Percentiles rank a stretch among this genome's conserved stretches.
Evolutionary conservation across 2,888 invertebrate species (phyloP).

Genomic region (Sarcophaga caerulescens): DNA sequence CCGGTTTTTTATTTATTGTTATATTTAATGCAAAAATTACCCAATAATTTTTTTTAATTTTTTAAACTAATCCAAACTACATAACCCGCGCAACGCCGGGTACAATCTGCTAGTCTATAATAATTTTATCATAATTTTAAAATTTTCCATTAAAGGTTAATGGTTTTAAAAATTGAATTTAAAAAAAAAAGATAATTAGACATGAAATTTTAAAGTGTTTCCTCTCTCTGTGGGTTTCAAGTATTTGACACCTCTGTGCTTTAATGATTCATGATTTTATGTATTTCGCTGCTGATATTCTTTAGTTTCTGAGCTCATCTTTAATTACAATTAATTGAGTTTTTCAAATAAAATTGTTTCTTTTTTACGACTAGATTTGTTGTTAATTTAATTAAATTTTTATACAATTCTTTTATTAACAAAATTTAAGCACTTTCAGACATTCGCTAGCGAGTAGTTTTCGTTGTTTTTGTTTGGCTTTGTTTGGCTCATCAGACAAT

Average conservation of each 20-base stretch:
- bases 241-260: not conserved
- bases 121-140: no score
- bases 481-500: not conserved
- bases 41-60: no score
- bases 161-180: no score
- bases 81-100: no score
- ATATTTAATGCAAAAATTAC: no score
- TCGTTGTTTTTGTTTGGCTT: not conserved
- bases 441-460: not conserved
- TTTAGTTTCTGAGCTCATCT: constrained; percentile 48
- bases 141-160: no score
- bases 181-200: no score
- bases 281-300: not conserved
- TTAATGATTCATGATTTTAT: constrained; percentile 33
- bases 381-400: constrained; percentile 6
- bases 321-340: constrained; percentile 47
- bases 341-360: not conserved
- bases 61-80: no score
- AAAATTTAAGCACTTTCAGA: not conserved
- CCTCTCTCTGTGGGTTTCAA: not conserved
- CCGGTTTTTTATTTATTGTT: no score
- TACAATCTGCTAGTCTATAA: no score
- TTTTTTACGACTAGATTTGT: not conserved
- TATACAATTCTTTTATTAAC: not conserved
- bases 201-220: no score